Conservation (phyloP, 92 coral and sea anemone species). For the Epizoanthus fatuus region DNA sequence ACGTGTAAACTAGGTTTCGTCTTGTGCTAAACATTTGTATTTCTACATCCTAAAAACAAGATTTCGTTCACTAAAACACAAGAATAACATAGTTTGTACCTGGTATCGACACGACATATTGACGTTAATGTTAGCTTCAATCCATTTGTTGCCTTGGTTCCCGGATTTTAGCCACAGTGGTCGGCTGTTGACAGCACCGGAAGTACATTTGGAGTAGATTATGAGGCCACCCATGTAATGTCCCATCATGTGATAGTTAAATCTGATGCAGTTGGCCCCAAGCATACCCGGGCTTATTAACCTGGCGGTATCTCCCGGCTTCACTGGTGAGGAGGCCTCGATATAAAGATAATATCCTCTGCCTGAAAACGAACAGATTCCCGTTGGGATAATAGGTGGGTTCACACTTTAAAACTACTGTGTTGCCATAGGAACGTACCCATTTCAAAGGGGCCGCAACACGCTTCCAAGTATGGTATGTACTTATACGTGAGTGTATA, state of each 20-base stretch:
- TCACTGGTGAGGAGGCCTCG: conserved; percentile 28
- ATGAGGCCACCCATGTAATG: conserved; percentile 9
- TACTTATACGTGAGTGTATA: no score
- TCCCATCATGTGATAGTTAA: conserved; percentile 32
- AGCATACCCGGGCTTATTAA: conserved; percentile 7
- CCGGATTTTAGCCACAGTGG: conserved; percentile 28
- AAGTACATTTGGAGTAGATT: conserved; percentile 11
- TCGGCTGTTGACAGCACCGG: neutral
- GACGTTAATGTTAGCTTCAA: conserved; percentile 14
- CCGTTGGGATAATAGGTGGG: neutral
- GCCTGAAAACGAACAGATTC: neutral
- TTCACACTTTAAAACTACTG: neutral
- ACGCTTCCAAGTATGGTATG: no score
- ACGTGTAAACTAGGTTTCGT: no score
- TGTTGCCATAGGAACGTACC: no score
- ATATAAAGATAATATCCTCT: conserved; percentile 20
- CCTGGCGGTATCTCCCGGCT: conserved; percentile 14
- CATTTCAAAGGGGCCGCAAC: no score
- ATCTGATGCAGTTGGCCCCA: conserved; percentile 17
- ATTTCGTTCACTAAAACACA: no score
- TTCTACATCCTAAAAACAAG: no score
- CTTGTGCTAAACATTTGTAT: no score
- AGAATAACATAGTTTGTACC: neutral
- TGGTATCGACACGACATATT: conserved; percentile 12
- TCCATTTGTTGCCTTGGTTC: conserved; percentile 30